Conservation (phyloP, 2,888 invertebrate genomes). For the Pteria penguin region DNA sequence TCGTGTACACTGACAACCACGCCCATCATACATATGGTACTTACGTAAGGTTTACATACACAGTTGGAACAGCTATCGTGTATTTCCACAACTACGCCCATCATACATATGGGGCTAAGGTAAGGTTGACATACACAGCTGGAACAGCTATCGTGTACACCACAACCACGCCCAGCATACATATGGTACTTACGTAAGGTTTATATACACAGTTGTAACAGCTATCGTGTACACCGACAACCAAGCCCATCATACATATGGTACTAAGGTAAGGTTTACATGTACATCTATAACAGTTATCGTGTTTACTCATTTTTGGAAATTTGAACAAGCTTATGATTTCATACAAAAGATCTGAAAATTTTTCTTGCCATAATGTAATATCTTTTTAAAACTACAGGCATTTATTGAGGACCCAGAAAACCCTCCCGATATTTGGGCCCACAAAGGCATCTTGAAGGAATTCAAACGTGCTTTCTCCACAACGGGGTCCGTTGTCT, state of each 20-base stretch:
- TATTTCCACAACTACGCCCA: slow-evolving; percentile 75
- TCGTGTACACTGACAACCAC: slow-evolving; percentile 70
- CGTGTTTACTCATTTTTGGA: no score
- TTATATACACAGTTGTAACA: no score
- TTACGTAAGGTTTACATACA: slow-evolving; percentile 68
- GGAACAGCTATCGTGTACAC: no score
- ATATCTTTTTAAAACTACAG: slow-evolving; percentile 46
- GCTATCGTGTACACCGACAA: no score
- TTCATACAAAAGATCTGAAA: no score
- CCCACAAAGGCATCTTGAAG: slow-evolving; percentile 58
- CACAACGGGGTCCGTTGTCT: slow-evolving; percentile 45
- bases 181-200: no score
- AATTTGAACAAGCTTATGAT: no score
- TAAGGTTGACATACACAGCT: no score
- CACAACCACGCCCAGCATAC: no score
- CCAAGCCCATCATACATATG: no score
- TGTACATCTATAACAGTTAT: no score
- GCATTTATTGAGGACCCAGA: slow-evolving; percentile 62
- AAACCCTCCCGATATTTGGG: slow-evolving; percentile 68
- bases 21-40: slow-evolving; percentile 56
- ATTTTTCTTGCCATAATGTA: background rate
- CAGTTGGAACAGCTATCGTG: slow-evolving; percentile 69
- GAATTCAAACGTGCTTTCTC: slow-evolving; percentile 46
- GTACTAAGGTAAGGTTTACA: no score
- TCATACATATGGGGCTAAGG: slow-evolving; percentile 71